These are phyloP conservation scores for Eubasilissa splendida DNA, from an alignment of 2,888 invertebrate species.

Conservation along the genomic window DNA sequence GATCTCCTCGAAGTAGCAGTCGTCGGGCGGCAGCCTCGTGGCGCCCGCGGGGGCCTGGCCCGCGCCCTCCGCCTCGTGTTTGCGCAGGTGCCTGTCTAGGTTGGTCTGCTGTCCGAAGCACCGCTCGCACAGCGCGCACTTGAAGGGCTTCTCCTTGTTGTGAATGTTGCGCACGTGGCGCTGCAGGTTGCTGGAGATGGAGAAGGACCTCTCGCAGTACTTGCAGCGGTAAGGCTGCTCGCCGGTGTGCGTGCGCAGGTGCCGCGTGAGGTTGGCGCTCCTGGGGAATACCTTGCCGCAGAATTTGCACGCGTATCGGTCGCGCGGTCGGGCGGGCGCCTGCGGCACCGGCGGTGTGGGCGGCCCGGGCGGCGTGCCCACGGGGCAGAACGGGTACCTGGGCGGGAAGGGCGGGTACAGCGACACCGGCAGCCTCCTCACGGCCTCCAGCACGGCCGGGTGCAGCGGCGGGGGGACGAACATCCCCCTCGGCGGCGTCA, in stretches of 20 bases:
- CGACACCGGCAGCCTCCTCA: constrained; percentile 69
- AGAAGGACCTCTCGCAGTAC: constrained; percentile 98
- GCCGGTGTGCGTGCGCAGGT: constrained; percentile 97
- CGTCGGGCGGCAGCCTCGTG: constrained; percentile 81
- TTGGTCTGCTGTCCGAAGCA: constrained; percentile 99
- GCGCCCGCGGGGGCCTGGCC: constrained; percentile 78
- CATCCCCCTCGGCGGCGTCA: constrained; percentile 66
- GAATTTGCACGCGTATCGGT: constrained; percentile 97
- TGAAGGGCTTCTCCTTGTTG: constrained; percentile 98
- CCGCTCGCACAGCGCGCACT: constrained; percentile 96
- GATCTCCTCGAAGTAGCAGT: constrained; percentile 94
- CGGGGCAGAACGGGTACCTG: constrained; percentile 70
- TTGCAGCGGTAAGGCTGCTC: constrained; percentile 99
- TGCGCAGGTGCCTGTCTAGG: constrained; percentile 96
- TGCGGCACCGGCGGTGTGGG: constrained; percentile 69
- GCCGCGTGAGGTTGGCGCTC: constrained; percentile 96
- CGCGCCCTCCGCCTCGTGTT: constrained; percentile 94
- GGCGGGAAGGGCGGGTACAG: constrained; percentile 69
- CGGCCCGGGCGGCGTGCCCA: constrained; percentile 69
- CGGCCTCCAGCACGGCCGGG: constrained; percentile 70
- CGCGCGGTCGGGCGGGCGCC: constrained; percentile 75
- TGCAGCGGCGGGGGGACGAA: constrained; percentile 74
- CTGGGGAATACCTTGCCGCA: constrained; percentile 98
- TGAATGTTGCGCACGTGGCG: constrained; percentile 99
- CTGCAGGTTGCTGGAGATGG: constrained; percentile 98